phyloP scores from a whole-genome alignment of 2,113 vertebrate genomes.

The Microcebus jonahi region DNA sequence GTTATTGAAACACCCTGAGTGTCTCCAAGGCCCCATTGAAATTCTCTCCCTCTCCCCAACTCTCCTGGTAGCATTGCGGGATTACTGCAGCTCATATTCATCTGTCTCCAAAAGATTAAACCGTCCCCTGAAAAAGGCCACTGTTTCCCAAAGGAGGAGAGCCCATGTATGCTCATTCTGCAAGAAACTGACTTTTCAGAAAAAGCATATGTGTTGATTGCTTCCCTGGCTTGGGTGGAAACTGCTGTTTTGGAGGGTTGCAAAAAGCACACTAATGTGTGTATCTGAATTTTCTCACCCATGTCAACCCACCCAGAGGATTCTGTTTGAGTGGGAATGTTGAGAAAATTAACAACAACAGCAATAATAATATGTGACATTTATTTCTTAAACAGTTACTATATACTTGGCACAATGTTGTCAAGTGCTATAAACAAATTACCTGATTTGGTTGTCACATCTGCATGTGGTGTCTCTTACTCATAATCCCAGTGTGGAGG shows the following conservation, averaged over 20 bases:
- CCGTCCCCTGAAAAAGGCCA: constrained; percentile 85
- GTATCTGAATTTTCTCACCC: neutral
- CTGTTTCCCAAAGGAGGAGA: constrained; percentile 78
- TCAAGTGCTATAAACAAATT: neutral
- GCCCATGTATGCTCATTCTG: constrained; percentile 74
- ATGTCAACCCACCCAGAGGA: neutral
- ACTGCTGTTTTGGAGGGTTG: neutral
- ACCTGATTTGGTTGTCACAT: neutral
- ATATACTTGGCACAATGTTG: neutral
- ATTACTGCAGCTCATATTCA: constrained; percentile 83
- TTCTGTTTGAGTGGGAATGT: neutral
- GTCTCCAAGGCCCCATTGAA: constrained; percentile 78
- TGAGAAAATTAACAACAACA: neutral
- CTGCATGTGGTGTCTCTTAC: neutral
- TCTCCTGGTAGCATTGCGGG: constrained; percentile 78
- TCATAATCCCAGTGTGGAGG: neutral
- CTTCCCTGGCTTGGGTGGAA: neutral
- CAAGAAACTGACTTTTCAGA: constrained; percentile 70
- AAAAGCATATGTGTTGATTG: constrained; percentile 47
- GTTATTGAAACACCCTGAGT: neutral
- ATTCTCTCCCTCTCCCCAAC: constrained; percentile 80
- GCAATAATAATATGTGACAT: neutral
- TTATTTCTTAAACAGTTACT: neutral
- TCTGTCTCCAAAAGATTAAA: constrained; percentile 87
- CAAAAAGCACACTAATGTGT: no score